Evolutionary conservation across 37 sponge, comb jelly and placozoan species (phyloP).

Genomic region (Petrosia ficiformis): DNA sequence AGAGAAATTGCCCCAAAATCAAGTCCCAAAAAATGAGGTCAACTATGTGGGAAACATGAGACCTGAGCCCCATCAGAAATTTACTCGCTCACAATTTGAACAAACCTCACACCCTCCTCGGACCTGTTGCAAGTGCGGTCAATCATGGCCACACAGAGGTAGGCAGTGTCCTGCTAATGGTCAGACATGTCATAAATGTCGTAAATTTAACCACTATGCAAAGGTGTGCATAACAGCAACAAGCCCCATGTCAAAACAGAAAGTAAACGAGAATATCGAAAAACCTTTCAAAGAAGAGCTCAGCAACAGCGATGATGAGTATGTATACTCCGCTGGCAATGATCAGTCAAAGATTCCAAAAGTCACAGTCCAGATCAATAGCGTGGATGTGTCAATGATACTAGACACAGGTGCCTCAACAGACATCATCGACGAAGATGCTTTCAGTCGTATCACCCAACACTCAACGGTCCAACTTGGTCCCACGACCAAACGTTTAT

Average conservation of each 20-base stretch:
- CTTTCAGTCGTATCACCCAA: conserved; percentile 11
- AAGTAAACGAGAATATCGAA: neutral
- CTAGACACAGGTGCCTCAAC: conserved; percentile 41
- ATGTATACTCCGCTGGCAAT: neutral
- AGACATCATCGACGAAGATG: conserved; percentile 29
- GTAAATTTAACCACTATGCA: conserved; percentile 47
- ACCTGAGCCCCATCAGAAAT: neutral
- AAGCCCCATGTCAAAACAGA: neutral
- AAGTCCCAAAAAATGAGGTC: neutral
- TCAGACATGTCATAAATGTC: conserved; percentile 27
- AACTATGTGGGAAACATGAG: neutral
- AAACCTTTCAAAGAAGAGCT: neutral
- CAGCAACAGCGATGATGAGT: conserved; percentile 25
- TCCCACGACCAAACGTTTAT: conserved; percentile 3
- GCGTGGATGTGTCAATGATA: conserved; percentile 16
- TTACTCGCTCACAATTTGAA: neutral
- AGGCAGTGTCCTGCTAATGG: conserved; percentile 43
- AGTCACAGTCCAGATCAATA: neutral
- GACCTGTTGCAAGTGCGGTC: conserved; percentile 33
- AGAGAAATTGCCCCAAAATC: neutral
- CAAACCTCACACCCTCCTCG: neutral
- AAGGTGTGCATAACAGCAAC: conserved; percentile 12
- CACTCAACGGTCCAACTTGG: neutral
- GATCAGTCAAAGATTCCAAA: neutral
- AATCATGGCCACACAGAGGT: conserved; percentile 20